phyloP scores from a whole-genome alignment of 2,113 vertebrate genomes.

The Halichoerus grypus region DNA sequence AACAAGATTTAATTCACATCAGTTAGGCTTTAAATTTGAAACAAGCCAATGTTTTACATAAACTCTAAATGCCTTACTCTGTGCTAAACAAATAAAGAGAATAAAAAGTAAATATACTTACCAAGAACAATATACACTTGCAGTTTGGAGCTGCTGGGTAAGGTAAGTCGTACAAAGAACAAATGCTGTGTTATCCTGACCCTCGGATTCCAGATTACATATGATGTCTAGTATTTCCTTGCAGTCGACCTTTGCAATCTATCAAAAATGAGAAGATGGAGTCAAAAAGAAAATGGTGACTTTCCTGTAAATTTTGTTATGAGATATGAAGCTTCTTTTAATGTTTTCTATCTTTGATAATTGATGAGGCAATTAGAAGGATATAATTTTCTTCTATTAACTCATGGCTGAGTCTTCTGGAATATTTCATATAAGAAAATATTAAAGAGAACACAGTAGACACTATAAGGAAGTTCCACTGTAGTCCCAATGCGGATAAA shows the following conservation, averaged over 20 bases:
- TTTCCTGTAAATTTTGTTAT: slow-evolving; percentile 67
- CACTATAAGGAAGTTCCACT: background rate
- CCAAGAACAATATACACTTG: slow-evolving; percentile 96
- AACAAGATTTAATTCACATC: slow-evolving; percentile 59
- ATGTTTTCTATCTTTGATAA: slow-evolving; percentile 48
- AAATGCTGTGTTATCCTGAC: slow-evolving; percentile 97
- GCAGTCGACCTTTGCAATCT: slow-evolving; percentile 97
- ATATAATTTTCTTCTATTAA: slow-evolving; percentile 29
- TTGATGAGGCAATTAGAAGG: slow-evolving; percentile 1
- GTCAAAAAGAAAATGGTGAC: slow-evolving; percentile 68
- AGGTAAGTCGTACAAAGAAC: slow-evolving; percentile 98
- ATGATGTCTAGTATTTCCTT: slow-evolving; percentile 98
- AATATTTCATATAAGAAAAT: slow-evolving; percentile 34
- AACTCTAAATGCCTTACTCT: slow-evolving; percentile 40
- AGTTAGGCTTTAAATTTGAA: slow-evolving; percentile 55
- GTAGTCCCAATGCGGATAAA: slow-evolving; percentile 27
- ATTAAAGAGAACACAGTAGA: background rate
- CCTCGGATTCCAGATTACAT: slow-evolving; percentile 96
- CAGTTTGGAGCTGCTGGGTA: slow-evolving; percentile 98
- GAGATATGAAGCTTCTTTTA: slow-evolving; percentile 48
- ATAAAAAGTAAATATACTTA: slow-evolving; percentile 86
- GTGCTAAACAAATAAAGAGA: slow-evolving; percentile 53
- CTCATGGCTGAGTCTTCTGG: background rate
- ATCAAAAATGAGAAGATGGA: slow-evolving; percentile 74
- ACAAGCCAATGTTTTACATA: slow-evolving; percentile 48